Evolutionary conservation across 2,797 vertebrate genomes (phyloP).

Genomic region (Eutrigla gurnardus): DNA sequence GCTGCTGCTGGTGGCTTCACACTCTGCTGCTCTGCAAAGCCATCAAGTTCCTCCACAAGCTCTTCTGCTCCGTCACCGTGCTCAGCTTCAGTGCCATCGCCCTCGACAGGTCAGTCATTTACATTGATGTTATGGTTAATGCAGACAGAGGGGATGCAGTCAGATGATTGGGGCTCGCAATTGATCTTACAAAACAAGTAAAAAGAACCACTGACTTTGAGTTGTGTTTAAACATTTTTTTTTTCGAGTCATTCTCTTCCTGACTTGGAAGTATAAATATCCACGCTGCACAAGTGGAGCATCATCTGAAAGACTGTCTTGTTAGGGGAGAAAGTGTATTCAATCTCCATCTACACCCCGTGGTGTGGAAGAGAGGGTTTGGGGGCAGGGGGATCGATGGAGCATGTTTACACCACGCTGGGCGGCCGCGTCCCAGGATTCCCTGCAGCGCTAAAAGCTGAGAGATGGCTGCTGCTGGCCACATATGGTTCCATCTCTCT

Average conservation of each 20-base stretch:
- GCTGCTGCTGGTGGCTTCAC: conserved; percentile 96
- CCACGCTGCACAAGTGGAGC: neutral
- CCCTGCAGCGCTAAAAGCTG: conserved; percentile 37
- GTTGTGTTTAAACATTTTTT: conserved; percentile 7
- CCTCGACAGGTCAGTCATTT: conserved; percentile 90
- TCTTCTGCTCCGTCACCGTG: conserved; percentile 96
- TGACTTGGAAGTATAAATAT: neutral
- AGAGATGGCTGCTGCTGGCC: conserved; percentile 3
- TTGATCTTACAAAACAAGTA: conserved; percentile 19
- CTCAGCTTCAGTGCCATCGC: conserved; percentile 97
- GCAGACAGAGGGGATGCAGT: neutral
- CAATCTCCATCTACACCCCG: conserved; percentile 34
- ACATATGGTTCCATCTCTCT: neutral
- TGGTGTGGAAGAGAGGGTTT: conserved; percentile 4
- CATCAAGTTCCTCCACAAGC: conserved; percentile 95
- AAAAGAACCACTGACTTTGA: conserved; percentile 34
- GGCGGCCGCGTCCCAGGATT: conserved; percentile 20
- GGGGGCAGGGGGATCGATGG: conserved; percentile 19
- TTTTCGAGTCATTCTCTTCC: conserved; percentile 5
- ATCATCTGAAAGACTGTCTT: conserved; percentile 5
- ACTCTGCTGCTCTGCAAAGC: conserved; percentile 92
- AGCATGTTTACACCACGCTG: conserved; percentile 43
- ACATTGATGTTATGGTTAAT: neutral
- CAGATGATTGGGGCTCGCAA: neutral
- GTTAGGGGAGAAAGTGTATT: conserved; percentile 22